Evolutionary conservation across 2,888 invertebrate genomes (phyloP), one percentile per base, ranked within the genome.

Genomic region (Polylopha cassiicola): DNA sequence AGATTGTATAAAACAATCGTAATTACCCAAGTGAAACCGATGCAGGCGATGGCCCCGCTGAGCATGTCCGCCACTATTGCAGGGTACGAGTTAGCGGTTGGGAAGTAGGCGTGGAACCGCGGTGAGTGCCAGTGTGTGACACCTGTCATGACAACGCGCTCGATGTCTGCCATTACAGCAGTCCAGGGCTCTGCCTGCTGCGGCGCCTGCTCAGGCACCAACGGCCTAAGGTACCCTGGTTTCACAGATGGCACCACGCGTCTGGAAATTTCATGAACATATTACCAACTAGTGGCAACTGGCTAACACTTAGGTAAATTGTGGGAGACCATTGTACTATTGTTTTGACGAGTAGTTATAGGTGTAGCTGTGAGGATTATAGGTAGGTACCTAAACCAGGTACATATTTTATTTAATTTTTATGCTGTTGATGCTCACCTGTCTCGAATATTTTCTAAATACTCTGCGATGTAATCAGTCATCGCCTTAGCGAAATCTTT

Each of bases 51-150:
- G 13, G 95, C 97, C 23, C 94, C 96, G 60, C 95, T 95, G 20
- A 98, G 82, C 91, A 98, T 98, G 63, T 98, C 98, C 3, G 95
- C 98, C 5, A 96, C 94, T 54, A 98, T 95, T 5, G 95, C 91
- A 0, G 98, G 95, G 76, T 96, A 98, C 0, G 97, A 97, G 77
- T 95, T 95, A 14, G 93, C 97, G 0, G 96, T 95, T 9, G 96
- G 96, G 76, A 95, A 97, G 80, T 98, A 98, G 3, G 97, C 98
- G 76, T 97, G 95, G 84, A 98, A 98, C 64, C 93, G 90, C 4
- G 98, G 98, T 37, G 95, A 95, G 72, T 97, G 95, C 98, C 98
- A 98, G 67, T 98, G 98, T 0, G 98, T 98, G 37, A 97, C 95
- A 29, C 99, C 99, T 0, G 98, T 98, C 98, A 99, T 98, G 51